These are phyloP conservation scores for Gila orcuttii DNA, from an alignment of 2,113 vertebrate species.

Conservation along the genomic window DNA sequence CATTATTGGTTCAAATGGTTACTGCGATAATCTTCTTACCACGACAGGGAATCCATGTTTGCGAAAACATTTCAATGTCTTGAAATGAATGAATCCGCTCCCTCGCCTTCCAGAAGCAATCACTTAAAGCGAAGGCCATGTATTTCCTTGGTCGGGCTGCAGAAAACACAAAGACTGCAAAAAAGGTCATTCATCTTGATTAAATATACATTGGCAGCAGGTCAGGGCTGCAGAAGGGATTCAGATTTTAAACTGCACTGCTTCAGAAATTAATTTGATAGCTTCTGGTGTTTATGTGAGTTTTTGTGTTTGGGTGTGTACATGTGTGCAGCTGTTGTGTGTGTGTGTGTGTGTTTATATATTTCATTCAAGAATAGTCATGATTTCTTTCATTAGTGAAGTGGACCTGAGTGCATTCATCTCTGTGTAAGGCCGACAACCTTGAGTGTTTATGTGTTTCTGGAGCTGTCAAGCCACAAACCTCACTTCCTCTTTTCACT, in stretches of 20 bases:
- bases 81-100: constrained; percentile 27
- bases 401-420: constrained; percentile 55
- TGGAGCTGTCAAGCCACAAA: constrained; percentile 26
- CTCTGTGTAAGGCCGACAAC: constrained; percentile 36
- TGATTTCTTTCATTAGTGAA: constrained; percentile 60
- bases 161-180: constrained; percentile 34
- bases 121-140: constrained; percentile 40
- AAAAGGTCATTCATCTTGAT: constrained; percentile 62
- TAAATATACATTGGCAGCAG: constrained; percentile 55
- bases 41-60: not conserved
- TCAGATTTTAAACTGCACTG: constrained; percentile 59
- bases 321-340: constrained; percentile 3
- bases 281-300: constrained; percentile 34
- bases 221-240: constrained; percentile 57
- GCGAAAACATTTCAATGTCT: constrained; percentile 26
- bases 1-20: constrained; percentile 4
- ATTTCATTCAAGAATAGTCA: constrained; percentile 49
- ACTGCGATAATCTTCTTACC: constrained; percentile 13
- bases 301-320: constrained; percentile 34
- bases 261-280: constrained; percentile 61
- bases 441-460: constrained; percentile 48
- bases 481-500: not conserved
- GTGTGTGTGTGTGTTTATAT: constrained; percentile 15
- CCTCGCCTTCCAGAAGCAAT: constrained; percentile 41
- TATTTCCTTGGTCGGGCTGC: constrained; percentile 26